Conservation (phyloP, 2,888 invertebrate genomes). For the Anthophora plumipes region DNA sequence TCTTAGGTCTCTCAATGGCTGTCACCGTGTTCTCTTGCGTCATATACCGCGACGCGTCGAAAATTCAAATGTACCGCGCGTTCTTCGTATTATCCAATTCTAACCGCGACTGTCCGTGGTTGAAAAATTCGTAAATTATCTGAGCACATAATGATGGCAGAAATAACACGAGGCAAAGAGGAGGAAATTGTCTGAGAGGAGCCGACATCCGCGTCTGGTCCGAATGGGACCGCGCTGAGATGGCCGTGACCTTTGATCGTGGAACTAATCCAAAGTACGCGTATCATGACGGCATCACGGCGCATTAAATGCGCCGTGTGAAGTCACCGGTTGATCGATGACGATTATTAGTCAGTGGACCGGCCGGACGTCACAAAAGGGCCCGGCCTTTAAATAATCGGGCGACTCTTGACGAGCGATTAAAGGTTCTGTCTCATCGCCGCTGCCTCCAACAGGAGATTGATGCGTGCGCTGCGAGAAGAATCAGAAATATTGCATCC, state of each 20-base stretch:
- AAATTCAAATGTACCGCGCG: too few relatives aligned
- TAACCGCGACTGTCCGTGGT: too few relatives aligned
- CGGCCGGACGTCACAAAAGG: constrained; percentile 70
- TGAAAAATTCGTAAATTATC: background rate
- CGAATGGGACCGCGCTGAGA: constrained; percentile 51
- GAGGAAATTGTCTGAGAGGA: constrained; percentile 7
- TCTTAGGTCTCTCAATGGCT: too few relatives aligned
- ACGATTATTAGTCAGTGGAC: constrained; percentile 81
- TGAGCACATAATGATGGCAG: background rate
- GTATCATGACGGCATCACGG: constrained; percentile 80
- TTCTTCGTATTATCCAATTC: too few relatives aligned
- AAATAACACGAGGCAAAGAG: background rate
- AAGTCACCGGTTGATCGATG: constrained; percentile 81
- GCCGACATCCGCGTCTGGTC: constrained; percentile 25
- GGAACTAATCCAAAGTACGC: constrained; percentile 81
- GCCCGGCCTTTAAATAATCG: constrained; percentile 71
- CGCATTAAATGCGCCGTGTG: constrained; percentile 78
- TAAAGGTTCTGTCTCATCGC: constrained; percentile 69
- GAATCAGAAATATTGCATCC: constrained; percentile 69
- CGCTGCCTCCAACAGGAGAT: constrained; percentile 57
- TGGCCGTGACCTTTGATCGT: constrained; percentile 78
- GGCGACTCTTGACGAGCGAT: constrained; percentile 72
- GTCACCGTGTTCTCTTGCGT: too few relatives aligned
- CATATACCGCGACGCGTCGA: too few relatives aligned
- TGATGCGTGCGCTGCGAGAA: constrained; percentile 65